These are phyloP conservation scores for Oryzias melastigma DNA, from an alignment of 2,113 vertebrate genomes.

Conservation along the genomic window DNA sequence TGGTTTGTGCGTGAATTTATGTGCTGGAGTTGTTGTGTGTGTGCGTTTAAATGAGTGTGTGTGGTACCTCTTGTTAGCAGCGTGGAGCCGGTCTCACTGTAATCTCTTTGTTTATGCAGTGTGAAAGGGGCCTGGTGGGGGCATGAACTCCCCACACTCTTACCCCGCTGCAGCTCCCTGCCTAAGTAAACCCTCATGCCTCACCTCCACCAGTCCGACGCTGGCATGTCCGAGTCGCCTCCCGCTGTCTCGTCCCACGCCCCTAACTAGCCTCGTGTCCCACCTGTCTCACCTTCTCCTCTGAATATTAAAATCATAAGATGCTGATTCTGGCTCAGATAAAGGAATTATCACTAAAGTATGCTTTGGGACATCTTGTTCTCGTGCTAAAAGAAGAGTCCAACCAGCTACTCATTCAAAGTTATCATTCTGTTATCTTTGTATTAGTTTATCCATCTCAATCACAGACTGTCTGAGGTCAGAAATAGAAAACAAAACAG, in stretches of 20 bases:
- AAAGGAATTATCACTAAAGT: conserved; percentile 17
- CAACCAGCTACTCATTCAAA: too few relatives aligned
- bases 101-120: conserved; percentile 90
- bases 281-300: conserved; percentile 47
- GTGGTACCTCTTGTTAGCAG: conserved; percentile 61
- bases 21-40: conserved; percentile 10
- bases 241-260: conserved; percentile 23
- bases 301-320: conserved; percentile 32
- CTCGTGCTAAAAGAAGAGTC: too few relatives aligned
- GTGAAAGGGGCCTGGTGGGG: conserved; percentile 82
- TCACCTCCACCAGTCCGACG: conserved; percentile 53
- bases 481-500: conserved; percentile 1
- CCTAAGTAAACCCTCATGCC: conserved; percentile 68
- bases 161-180: conserved; percentile 71
- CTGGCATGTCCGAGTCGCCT: conserved; percentile 50
- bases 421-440: too few relatives aligned
- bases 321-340: conserved; percentile 20
- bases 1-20: conserved; percentile 22
- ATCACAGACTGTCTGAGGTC: neutral
- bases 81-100: conserved; percentile 76
- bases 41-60: conserved; percentile 30
- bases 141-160: conserved; percentile 85
- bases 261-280: conserved; percentile 24
- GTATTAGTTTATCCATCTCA: neutral
- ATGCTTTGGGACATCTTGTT: neutral